Percentiles rank a stretch among this genome's conserved stretches.
Conservation (phyloP, 2,888 invertebrate species). For the Leuctra nigra region DNA sequence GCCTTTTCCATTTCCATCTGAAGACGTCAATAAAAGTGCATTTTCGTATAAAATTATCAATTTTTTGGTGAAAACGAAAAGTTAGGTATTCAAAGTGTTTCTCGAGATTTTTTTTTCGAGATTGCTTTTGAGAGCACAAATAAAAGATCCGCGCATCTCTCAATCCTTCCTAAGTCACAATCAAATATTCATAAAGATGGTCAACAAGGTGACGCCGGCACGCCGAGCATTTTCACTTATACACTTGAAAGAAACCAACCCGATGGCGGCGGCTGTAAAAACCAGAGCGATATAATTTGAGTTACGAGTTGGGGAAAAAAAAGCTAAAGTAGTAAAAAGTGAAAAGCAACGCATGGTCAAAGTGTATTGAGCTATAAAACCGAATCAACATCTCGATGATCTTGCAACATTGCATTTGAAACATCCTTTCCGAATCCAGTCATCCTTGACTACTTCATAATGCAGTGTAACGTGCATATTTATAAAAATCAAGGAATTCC, state of each 20-base stretch:
- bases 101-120: too few species aligned
- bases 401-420: background rate
- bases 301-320: background rate
- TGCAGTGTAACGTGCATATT: constrained; percentile 19
- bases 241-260: background rate
- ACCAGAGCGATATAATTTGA: background rate
- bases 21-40: too few species aligned
- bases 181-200: background rate
- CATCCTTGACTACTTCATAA: background rate
- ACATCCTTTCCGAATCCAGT: background rate
- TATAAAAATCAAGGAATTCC: constrained; percentile 24
- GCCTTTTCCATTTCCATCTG: too few species aligned
- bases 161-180: background rate
- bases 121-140: too few species aligned
- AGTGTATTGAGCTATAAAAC: background rate
- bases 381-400: background rate
- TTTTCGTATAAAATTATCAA: too few species aligned
- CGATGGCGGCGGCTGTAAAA: background rate
- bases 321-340: background rate
- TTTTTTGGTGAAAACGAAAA: too few species aligned
- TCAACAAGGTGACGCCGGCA: background rate
- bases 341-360: background rate
- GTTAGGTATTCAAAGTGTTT: too few species aligned
- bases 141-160: background rate
- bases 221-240: background rate